Evolutionary conservation across 2,797 vertebrate genomes (phyloP).

Genomic region (Hybognathus amarus): DNA sequence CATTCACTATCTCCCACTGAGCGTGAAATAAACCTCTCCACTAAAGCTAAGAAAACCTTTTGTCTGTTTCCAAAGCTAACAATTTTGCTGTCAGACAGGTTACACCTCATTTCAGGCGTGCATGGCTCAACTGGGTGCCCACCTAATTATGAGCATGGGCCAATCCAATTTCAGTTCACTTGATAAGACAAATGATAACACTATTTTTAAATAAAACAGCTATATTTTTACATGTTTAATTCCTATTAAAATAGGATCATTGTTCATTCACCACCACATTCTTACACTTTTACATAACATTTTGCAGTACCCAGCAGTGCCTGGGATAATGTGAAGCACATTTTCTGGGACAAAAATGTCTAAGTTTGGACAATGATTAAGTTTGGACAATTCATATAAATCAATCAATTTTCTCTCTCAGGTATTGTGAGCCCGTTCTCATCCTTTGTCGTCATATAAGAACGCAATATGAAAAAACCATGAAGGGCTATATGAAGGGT

Average conservation of each 20-base stretch:
- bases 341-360: no score
- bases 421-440: no score
- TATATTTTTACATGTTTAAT: not conserved
- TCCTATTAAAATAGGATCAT: not conserved
- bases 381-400: not conserved
- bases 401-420: no score
- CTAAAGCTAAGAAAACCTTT: not conserved
- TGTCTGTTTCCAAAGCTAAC: constrained; percentile 13
- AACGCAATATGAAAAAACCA: no score
- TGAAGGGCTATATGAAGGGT: no score
- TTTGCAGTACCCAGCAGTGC: not conserved
- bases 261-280: not conserved
- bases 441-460: no score
- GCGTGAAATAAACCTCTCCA: constrained; percentile 17
- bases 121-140: not conserved
- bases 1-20: not conserved
- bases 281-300: not conserved
- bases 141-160: not conserved
- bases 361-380: not conserved
- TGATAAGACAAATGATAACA: not conserved
- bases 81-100: not conserved
- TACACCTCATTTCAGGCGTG: not conserved
- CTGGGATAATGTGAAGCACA: not conserved
- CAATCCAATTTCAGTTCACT: not conserved
- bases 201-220: not conserved